Percentiles rank a stretch among this genome's conserved stretches.
These are phyloP conservation scores for Pollenia angustigena DNA, from an alignment of 2,888 invertebrate species.

Conservation along the genomic window DNA sequence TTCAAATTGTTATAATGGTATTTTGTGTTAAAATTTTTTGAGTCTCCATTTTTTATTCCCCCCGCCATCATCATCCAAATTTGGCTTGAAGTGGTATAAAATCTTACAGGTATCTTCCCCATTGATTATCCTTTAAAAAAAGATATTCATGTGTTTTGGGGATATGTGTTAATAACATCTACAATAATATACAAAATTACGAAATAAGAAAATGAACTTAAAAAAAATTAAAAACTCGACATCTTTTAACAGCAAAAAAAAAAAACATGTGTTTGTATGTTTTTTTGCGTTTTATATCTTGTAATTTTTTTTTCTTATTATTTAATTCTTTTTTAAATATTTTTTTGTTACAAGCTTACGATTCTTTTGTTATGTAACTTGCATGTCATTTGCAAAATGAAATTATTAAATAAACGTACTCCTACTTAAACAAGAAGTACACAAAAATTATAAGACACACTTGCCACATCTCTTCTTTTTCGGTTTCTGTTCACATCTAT, in stretches of 20 bases:
- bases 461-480: constrained; percentile 45
- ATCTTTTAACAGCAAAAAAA: constrained; percentile 19
- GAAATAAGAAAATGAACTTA: constrained; percentile 28
- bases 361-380: constrained; percentile 81
- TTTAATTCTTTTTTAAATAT: constrained; percentile 13
- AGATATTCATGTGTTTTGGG: constrained; percentile 50
- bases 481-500: not conserved
- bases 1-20: too few relatives aligned
- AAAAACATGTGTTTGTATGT: not conserved
- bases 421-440: constrained; percentile 62
- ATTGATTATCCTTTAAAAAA: constrained; percentile 27
- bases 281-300: constrained; percentile 18
- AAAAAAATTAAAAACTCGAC: constrained; percentile 45
- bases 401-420: constrained; percentile 80
- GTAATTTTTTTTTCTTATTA: constrained; percentile 6
- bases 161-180: constrained; percentile 62
- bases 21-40: too few relatives aligned
- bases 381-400: constrained; percentile 82
- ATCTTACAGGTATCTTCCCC: constrained; percentile 6
- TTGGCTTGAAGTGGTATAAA: too few relatives aligned
- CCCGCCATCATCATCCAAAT: too few relatives aligned
- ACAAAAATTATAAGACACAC: constrained; percentile 63
- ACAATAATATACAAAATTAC: constrained; percentile 53
- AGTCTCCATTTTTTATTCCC: too few relatives aligned
- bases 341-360: constrained; percentile 77